A percentile compares a stretch with the other conserved stretches of the same genome.
These are phyloP conservation scores for Pogonocichla stellata DNA, from an alignment of 2,113 vertebrate species.

Conservation along the genomic window DNA sequence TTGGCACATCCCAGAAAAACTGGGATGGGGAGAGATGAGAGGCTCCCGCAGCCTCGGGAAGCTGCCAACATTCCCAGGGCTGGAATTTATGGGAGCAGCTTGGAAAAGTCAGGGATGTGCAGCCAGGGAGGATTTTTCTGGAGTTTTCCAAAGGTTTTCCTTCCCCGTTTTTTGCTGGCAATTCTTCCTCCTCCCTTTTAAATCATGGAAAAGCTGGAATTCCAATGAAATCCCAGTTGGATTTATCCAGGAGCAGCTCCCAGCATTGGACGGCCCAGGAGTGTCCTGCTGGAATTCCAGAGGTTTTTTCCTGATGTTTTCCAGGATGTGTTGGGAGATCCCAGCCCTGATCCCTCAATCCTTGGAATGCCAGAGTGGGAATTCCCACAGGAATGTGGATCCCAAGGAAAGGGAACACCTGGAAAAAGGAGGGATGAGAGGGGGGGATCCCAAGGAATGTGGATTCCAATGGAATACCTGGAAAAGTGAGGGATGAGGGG, in stretches of 20 bases:
- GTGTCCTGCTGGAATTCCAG: background rate
- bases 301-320: background rate
- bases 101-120: background rate
- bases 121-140: background rate
- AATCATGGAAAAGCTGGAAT: background rate
- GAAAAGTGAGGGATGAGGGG: background rate
- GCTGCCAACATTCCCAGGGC: background rate
- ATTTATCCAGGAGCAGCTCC: background rate
- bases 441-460: background rate
- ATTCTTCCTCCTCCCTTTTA: no score
- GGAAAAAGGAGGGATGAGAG: background rate
- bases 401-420: rapidly evolving
- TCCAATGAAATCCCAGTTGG: background rate
- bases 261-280: background rate
- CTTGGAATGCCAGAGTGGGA: background rate
- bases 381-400: background rate
- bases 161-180: background rate
- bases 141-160: background rate
- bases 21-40: background rate
- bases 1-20: background rate
- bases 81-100: background rate
- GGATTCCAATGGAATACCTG: background rate
- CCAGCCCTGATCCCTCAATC: background rate
- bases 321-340: background rate
- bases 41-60: background rate